Evolutionary conservation across 2,113 vertebrate species (phyloP), one percentile per base, ranked within the genome.

Genomic region (Addax nasomaculatus): DNA sequence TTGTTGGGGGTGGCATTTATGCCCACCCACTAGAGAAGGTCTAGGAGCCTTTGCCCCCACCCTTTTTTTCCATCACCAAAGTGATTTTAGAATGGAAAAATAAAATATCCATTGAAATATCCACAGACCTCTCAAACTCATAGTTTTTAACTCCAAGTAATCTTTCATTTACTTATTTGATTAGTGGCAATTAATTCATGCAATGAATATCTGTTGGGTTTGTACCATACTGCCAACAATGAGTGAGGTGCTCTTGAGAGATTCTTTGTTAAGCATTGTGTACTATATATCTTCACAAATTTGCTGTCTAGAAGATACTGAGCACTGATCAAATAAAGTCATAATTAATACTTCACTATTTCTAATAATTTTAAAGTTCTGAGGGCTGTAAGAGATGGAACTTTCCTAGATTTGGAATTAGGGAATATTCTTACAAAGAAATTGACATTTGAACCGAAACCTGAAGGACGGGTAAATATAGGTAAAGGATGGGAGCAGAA

Each of bases 401-500:
- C 27, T 73, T 73, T 58, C 3, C 7, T 79, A 60, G 33, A 19
- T 60, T 90, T 43, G 79, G 53, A 85, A 6, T n/a, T 57, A 49
- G 57, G 55, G 19, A 90, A 27, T 60, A 76, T 51, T 58, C 25
- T 43, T 93, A 60, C 43, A 67, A 94, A n/a, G 58, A 95, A 88
- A 62, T 6, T 95, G 73, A 96, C 73, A 92, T 97, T 94, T 94
- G 92, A 95, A 53, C 47, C 60, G 21, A 93, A 57, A 90, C 19
- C 2, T 83, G 60, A 83, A 73, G 33, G 29, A 53, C 86, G 73
- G 45, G 29, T 90, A 97, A 96, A 98, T 93, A 67, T 30, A 88
- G 29, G 47, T 88, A 76, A 97, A 78, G 53, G 19, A 21, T 3
- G 53, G 39, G 10, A 39, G 10, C 12, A 64, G 89, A 43, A 58